phyloP scores from a whole-genome alignment of 2,888 invertebrate species.

The Apotomis betuletana region DNA sequence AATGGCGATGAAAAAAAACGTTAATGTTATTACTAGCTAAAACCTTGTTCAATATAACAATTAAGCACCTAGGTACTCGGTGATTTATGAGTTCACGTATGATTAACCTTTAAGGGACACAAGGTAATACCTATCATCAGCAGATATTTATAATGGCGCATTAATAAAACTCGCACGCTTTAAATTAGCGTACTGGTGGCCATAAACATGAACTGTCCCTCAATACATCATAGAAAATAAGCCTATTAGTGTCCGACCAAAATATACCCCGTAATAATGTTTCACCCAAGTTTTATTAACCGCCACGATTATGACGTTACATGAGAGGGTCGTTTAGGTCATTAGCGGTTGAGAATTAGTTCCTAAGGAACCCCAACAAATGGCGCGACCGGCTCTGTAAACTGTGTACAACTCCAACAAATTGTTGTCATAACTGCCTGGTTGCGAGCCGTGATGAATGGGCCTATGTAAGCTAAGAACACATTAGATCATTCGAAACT shows the following conservation, averaged over 20 bases:
- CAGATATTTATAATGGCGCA: background rate
- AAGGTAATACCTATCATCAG: background rate
- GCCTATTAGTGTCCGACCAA: conserved; percentile 3
- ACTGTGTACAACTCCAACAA: conserved; percentile 38
- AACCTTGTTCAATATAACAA: too few species aligned
- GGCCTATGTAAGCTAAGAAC: conserved; percentile 21
- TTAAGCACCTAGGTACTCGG: too few species aligned
- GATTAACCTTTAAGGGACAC: too few species aligned
- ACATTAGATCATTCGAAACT: conserved; percentile 21
- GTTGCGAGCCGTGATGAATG: conserved; percentile 35
- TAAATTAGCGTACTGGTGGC: background rate
- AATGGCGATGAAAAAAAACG: too few species aligned
- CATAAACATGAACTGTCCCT: background rate
- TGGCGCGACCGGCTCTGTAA: conserved; percentile 15
- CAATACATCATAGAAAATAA: conserved; percentile 9
- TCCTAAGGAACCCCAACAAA: conserved; percentile 27
- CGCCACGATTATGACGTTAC: conserved; percentile 26
- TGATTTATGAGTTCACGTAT: too few species aligned
- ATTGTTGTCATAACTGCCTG: conserved; percentile 42
- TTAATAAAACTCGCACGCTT: background rate
- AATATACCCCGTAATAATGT: background rate
- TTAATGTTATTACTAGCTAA: too few species aligned
- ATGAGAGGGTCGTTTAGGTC: conserved; percentile 18
- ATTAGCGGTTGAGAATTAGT: conserved; percentile 38
- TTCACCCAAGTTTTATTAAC: conserved; percentile 24